phyloP scores from a whole-genome alignment of 2,797 vertebrate genomes.

The Peromyscus eremicus region DNA sequence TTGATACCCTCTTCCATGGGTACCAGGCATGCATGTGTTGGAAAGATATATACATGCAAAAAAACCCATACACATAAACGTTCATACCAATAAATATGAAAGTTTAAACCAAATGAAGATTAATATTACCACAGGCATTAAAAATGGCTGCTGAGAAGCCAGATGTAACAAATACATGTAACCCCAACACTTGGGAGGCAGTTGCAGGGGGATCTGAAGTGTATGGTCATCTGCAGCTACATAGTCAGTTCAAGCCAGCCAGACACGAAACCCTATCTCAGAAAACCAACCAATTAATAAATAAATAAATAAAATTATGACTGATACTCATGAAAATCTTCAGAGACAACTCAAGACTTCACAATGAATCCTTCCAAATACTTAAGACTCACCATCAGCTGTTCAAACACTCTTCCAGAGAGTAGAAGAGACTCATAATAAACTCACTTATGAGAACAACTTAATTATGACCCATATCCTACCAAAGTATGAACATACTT shows the following conservation, averaged over 20 bases:
- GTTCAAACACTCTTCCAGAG: conserved; percentile 34
- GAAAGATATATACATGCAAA: not conserved
- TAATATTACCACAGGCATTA: not conserved
- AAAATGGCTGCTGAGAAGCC: not conserved
- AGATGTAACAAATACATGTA: not conserved
- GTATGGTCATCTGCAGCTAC: not conserved
- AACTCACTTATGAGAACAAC: not conserved
- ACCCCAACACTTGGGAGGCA: not conserved
- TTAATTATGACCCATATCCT: conserved; percentile 18
- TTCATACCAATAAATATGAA: conserved; percentile 3
- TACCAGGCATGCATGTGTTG: not conserved
- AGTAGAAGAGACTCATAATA: not conserved
- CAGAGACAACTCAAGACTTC: not conserved
- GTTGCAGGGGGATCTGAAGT: not conserved
- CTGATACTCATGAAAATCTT: not conserved
- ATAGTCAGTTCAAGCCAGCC: not conserved
- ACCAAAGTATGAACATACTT: not conserved
- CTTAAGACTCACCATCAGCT: conserved; percentile 6
- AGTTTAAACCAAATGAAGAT: conserved; percentile 44
- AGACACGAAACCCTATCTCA: not conserved
- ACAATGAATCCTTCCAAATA: conserved; percentile 6
- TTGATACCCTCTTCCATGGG: not conserved
- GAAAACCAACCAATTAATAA: not conserved
- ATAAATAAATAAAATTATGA: not conserved
- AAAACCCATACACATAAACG: not conserved